A percentile compares a stretch with the other conserved stretches of the same genome.
These are phyloP conservation scores for Pollimyrus isidori DNA, from an alignment of 2,113 vertebrate species.

Conservation along the genomic window DNA sequence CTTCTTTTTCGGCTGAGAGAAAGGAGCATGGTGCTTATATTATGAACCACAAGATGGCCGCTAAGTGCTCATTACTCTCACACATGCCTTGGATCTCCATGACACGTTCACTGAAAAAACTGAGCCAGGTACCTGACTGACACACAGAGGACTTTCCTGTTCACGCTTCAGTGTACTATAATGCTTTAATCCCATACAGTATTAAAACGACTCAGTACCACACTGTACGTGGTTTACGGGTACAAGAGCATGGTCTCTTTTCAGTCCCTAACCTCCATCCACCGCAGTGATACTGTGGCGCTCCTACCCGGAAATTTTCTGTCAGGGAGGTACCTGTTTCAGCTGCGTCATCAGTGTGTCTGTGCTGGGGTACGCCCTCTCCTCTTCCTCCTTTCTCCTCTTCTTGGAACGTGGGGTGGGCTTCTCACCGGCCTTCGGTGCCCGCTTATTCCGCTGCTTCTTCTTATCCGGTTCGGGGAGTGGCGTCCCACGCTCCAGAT, in stretches of 20 bases:
- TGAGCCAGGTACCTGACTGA: not conserved
- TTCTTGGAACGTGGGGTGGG: constrained; percentile 77
- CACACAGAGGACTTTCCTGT: not conserved
- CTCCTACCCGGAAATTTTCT: not conserved
- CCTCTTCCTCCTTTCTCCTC: constrained; percentile 83
- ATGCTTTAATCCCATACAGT: not conserved
- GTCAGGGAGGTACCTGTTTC: constrained; percentile 63
- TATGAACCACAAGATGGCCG: not conserved
- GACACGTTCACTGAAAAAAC: not conserved
- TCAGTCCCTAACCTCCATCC: not conserved
- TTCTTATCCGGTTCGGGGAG: constrained; percentile 66
- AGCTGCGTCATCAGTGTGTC: constrained; percentile 71
- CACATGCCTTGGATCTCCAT: not conserved
- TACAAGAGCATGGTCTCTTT: not conserved
- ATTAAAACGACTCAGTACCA: not conserved
- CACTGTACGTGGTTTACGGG: not conserved
- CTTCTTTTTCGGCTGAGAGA: not conserved
- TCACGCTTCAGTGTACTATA: not conserved
- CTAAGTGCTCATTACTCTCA: not conserved
- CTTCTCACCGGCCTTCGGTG: constrained; percentile 64
- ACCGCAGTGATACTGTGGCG: not conserved
- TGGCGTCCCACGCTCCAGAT: constrained; percentile 54
- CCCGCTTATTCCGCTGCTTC: constrained; percentile 77
- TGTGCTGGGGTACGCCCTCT: constrained; percentile 60
- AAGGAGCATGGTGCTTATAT: not conserved